These are phyloP conservation scores for Hozukius guyotensis DNA, from an alignment of 2,797 vertebrate species.

Conservation along the genomic window DNA sequence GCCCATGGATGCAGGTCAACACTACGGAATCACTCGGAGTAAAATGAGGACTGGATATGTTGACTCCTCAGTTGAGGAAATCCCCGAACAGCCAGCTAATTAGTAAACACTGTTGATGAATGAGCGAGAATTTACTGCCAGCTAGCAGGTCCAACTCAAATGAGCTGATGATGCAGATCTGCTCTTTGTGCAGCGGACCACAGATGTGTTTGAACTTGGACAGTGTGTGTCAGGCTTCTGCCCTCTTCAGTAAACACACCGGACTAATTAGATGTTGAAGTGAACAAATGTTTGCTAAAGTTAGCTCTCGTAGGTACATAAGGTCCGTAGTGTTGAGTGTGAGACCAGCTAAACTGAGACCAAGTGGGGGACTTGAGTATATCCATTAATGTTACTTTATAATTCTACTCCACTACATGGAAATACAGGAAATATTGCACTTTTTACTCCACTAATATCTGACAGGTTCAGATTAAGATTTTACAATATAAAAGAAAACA, in stretches of 20 bases:
- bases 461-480: neutral
- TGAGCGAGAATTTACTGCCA: constrained; percentile 45
- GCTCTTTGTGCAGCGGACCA: constrained; percentile 27
- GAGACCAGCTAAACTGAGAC: neutral
- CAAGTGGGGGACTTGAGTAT: neutral
- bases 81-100: constrained; percentile 55
- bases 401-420: neutral
- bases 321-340: neutral
- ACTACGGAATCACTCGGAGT: neutral
- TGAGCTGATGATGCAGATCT: constrained; percentile 58
- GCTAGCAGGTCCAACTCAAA: constrained; percentile 40
- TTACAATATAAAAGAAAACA: neutral
- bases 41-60: constrained; percentile 23
- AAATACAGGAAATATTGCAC: neutral
- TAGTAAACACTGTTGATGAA: constrained; percentile 63
- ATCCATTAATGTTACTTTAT: neutral
- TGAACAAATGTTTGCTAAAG: constrained; percentile 40
- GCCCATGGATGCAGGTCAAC: neutral
- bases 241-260: constrained; percentile 43
- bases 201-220: constrained; percentile 34
- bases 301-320: constrained; percentile 8
- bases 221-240: constrained; percentile 3
- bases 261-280: constrained; percentile 50
- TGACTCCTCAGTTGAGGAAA: constrained; percentile 47
- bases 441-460: neutral